A percentile compares a stretch with the other conserved stretches of the same genome.
Conservation (phyloP, 2,113 vertebrate species). For the Halcyon senegalensis region DNA sequence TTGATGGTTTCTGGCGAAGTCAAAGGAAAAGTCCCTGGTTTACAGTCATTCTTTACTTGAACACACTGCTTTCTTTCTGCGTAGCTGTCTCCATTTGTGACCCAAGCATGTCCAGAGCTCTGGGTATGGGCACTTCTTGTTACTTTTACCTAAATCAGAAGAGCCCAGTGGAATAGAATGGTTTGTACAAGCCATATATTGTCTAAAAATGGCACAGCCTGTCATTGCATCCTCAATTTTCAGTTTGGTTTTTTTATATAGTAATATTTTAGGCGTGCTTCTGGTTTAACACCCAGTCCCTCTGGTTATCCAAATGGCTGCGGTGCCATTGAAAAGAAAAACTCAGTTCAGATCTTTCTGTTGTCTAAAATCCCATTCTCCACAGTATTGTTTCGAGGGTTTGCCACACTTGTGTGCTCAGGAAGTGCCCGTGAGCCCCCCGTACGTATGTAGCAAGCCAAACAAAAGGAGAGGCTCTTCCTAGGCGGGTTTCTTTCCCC, state of each 20-base stretch:
- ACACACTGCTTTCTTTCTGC: background rate
- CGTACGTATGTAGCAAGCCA: fast-evolving
- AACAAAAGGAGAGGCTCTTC: background rate
- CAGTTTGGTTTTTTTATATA: background rate
- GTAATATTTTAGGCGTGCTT: background rate
- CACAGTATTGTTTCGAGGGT: fast-evolving
- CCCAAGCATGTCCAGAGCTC: background rate
- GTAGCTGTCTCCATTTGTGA: background rate
- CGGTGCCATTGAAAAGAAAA: background rate
- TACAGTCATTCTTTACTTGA: background rate
- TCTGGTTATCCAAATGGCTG: background rate
- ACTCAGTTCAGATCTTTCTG: background rate
- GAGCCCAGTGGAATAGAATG: background rate
- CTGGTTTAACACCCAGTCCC: background rate
- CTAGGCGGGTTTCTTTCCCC: background rate
- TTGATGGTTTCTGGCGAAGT: background rate
- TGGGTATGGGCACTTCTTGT: background rate
- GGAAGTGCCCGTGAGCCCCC: fast-evolving
- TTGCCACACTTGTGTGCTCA: fast-evolving
- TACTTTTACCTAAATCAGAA: background rate
- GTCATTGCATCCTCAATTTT: background rate
- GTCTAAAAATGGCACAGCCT: background rate
- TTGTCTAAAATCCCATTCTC: background rate
- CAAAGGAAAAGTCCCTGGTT: background rate
- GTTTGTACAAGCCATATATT: background rate